Conservation (phyloP, 2,797 vertebrate species). For the Parambassis ranga region DNA sequence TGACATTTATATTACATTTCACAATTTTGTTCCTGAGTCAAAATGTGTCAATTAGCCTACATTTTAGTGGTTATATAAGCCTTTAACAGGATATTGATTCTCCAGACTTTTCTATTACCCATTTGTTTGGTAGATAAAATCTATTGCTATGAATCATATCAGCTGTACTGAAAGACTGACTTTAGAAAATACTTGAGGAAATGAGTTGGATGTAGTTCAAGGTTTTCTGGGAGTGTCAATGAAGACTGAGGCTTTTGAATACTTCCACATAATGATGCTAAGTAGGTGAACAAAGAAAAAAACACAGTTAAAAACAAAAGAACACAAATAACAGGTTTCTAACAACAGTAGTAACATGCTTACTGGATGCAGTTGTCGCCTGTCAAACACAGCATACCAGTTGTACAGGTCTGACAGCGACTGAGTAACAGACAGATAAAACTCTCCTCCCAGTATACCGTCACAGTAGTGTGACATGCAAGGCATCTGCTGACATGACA, state of each 20-base stretch:
- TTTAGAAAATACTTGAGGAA: background rate
- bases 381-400: background rate
- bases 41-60: too few relatives aligned
- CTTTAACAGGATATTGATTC: too few relatives aligned
- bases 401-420: constrained; percentile 11
- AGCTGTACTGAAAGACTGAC: too few relatives aligned
- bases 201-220: background rate
- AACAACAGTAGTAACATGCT: background rate
- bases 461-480: constrained; percentile 31
- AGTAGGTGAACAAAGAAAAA: background rate
- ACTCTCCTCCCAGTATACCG: background rate
- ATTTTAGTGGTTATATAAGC: too few relatives aligned
- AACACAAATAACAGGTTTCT: background rate
- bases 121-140: too few relatives aligned
- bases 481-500: constrained; percentile 42
- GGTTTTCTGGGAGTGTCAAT: background rate
- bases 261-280: constrained; percentile 8
- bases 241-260: constrained; percentile 42
- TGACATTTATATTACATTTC: too few relatives aligned
- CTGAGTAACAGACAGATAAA: background rate
- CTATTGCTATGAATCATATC: too few relatives aligned
- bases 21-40: too few relatives aligned
- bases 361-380: constrained; percentile 4
- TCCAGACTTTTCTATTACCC: too few relatives aligned
- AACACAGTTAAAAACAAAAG: background rate